Conservation (phyloP, 2,113 vertebrate species). For the Daphoenositta chrysoptera region DNA sequence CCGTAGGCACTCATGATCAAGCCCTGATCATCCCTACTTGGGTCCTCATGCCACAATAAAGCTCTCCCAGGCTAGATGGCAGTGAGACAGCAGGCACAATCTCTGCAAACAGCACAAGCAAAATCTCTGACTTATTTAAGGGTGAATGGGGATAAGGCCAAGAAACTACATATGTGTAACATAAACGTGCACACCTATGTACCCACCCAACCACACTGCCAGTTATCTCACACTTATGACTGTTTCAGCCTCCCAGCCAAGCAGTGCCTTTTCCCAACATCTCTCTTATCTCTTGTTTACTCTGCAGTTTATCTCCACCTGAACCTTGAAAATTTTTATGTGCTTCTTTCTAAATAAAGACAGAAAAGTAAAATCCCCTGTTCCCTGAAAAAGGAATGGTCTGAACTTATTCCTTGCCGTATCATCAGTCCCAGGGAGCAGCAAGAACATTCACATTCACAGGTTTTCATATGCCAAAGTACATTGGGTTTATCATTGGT, state of each 20-base stretch:
- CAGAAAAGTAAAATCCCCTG: background rate
- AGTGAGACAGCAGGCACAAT: background rate
- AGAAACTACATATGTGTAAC: background rate
- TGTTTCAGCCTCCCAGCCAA: background rate
- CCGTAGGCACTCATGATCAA: background rate
- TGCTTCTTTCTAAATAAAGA: background rate
- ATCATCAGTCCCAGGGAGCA: background rate
- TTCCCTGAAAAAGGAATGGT: background rate
- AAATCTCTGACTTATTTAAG: background rate
- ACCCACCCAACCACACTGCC: background rate
- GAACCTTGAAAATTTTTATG: background rate
- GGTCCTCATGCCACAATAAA: background rate
- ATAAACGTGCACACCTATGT: background rate
- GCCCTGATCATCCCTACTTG: rapidly evolving
- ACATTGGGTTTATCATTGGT: background rate
- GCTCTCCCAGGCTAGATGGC: background rate
- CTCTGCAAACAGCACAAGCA: background rate
- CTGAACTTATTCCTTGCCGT: background rate
- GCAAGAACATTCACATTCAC: background rate
- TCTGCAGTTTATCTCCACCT: background rate
- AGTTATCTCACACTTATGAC: background rate
- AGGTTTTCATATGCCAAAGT: background rate
- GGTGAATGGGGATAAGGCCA: background rate
- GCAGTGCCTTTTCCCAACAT: background rate
- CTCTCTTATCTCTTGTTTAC: background rate